A percentile compares a stretch with the other conserved stretches of the same genome.
These are phyloP conservation scores for Centropus bengalensis DNA, from an alignment of 2,113 vertebrate genomes.

Conservation along the genomic window DNA sequence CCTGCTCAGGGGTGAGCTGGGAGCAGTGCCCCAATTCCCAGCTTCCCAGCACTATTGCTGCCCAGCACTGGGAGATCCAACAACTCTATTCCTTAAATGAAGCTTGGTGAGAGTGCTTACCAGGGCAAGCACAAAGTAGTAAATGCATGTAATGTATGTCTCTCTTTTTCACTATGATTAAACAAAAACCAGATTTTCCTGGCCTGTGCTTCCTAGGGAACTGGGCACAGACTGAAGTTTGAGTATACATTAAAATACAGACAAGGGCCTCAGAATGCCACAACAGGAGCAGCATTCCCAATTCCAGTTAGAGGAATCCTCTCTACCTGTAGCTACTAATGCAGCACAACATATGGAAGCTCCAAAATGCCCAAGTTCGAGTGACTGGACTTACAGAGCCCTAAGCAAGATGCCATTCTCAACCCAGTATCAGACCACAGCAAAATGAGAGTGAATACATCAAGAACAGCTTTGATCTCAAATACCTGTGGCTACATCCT, in stretches of 20 bases:
- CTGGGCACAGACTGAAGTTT: background rate
- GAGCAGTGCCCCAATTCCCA: background rate
- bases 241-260: background rate
- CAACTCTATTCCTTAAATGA: background rate
- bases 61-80: background rate
- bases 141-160: background rate
- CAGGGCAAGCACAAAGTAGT: background rate
- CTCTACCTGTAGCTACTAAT: background rate
- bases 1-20: background rate
- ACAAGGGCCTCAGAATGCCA: background rate
- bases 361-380: background rate
- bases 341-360: background rate
- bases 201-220: background rate
- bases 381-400: background rate
- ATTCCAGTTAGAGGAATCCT: background rate
- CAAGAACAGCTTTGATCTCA: background rate
- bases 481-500: background rate
- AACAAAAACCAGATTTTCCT: background rate
- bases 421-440: background rate
- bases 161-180: background rate
- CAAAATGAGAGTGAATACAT: accelerated
- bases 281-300: background rate
- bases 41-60: background rate
- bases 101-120: background rate
- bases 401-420: accelerated